phyloP scores from a whole-genome alignment of 2,797 vertebrate species.

The Erithacus rubecula region DNA sequence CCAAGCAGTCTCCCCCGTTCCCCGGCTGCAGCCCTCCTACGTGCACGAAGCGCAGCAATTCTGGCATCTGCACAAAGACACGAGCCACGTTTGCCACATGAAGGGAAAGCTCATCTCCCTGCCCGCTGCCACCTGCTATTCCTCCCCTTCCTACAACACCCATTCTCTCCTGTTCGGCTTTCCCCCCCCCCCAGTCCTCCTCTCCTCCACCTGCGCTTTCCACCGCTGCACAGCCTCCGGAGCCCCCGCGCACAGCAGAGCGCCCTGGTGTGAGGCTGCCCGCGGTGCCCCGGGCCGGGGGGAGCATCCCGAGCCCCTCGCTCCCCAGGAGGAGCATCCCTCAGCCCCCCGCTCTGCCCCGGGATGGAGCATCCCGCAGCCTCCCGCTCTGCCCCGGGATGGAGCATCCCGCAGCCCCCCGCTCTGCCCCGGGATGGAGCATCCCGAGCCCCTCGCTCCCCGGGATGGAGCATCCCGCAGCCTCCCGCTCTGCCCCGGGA shows the following conservation, averaged over 20 bases:
- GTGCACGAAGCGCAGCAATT: background rate
- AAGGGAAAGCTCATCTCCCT: background rate
- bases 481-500: too few relatives aligned
- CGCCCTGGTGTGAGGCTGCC: too few relatives aligned
- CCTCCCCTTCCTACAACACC: background rate
- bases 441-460: too few relatives aligned
- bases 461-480: too few relatives aligned
- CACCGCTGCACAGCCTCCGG: background rate
- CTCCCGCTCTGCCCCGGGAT: too few relatives aligned
- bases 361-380: too few relatives aligned
- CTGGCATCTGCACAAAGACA: background rate
- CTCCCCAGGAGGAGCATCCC: too few relatives aligned
- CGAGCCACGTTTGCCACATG: background rate
- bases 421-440: too few relatives aligned
- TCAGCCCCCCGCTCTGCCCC: too few relatives aligned
- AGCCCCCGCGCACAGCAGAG: background rate
- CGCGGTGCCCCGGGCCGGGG: too few relatives aligned
- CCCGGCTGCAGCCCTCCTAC: background rate
- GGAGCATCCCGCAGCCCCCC: too few relatives aligned
- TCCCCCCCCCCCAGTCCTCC: accelerated
- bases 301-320: too few relatives aligned
- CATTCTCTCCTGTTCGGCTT: background rate
- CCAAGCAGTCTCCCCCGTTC: background rate
- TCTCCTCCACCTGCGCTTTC: background rate
- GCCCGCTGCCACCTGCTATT: background rate